Evolutionary conservation across 2,888 invertebrate species (phyloP).

Genomic region (Acronicta psi): DNA sequence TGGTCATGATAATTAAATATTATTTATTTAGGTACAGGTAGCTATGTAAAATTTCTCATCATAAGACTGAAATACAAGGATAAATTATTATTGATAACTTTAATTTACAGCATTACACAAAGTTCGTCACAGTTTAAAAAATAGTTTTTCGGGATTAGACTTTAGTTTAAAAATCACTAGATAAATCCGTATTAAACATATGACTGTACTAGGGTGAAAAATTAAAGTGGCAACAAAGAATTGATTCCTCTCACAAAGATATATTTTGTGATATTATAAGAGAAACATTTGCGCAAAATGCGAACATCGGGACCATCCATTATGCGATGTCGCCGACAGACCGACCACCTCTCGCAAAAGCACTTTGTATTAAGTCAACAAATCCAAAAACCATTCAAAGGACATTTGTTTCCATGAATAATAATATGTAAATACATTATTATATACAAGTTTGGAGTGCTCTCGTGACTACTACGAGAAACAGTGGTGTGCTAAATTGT

Average conservation of each 20-base stretch:
- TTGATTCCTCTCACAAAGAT: constrained; percentile 58
- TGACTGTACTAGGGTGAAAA: constrained; percentile 48
- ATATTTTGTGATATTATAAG: constrained; percentile 74
- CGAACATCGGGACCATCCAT: constrained; percentile 75
- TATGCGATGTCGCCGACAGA: constrained; percentile 77
- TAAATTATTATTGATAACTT: too few species aligned
- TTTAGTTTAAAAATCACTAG: constrained; percentile 28
- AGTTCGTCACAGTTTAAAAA: neutral
- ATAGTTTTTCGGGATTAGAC: constrained; percentile 13
- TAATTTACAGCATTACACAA: neutral
- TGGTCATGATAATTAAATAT: neutral
- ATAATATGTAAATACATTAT: constrained; percentile 84
- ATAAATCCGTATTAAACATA: constrained; percentile 24
- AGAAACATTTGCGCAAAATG: constrained; percentile 79
- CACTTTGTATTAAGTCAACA: constrained; percentile 87
- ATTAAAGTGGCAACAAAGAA: constrained; percentile 55
- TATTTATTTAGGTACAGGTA: too few species aligned
- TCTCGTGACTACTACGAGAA: constrained; percentile 52
- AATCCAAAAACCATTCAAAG: constrained; percentile 84
- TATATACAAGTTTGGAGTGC: constrained; percentile 63
- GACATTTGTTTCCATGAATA: constrained; percentile 87
- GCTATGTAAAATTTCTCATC: too few species aligned
- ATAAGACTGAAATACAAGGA: too few species aligned
- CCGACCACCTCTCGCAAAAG: constrained; percentile 80
- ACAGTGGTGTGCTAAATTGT: constrained; percentile 44